Percentiles rank a stretch among this genome's conserved stretches.
Evolutionary conservation across 1,140 invertebrate species (phyloP).

Genomic region (Drosophila nikananu): DNA sequence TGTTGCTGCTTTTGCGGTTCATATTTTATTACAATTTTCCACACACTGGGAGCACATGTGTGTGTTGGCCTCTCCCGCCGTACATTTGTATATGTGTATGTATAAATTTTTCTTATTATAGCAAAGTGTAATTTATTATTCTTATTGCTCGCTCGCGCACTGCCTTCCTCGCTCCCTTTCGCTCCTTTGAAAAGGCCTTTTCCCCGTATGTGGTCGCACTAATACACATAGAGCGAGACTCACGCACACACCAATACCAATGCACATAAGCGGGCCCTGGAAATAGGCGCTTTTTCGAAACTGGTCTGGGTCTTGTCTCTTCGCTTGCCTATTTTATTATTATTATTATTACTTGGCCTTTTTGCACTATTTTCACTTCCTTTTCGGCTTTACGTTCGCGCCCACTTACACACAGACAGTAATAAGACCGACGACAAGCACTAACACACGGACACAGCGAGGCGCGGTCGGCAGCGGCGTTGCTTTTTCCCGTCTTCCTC

Average conservation of each 20-base stretch:
- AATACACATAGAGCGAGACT: slow-evolving; percentile 23
- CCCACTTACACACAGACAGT: slow-evolving; percentile 44
- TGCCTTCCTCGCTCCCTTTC: slow-evolving; percentile 60
- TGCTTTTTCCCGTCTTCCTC: slow-evolving; percentile 49
- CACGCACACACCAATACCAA: slow-evolving; percentile 46
- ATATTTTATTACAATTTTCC: slow-evolving; percentile 84
- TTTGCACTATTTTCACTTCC: slow-evolving; percentile 80
- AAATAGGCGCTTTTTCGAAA: slow-evolving; percentile 77
- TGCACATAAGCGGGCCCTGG: slow-evolving; percentile 57
- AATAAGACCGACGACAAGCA: slow-evolving; percentile 25
- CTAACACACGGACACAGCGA: slow-evolving; percentile 50
- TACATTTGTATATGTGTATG: slow-evolving; percentile 48
- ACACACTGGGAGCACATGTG: slow-evolving; percentile 57
- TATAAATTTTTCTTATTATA: slow-evolving; percentile 84
- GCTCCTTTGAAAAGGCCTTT: slow-evolving; percentile 79
- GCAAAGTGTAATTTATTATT: slow-evolving; percentile 85
- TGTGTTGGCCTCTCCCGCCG: slow-evolving; percentile 47
- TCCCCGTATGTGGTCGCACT: slow-evolving; percentile 78
- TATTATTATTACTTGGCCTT: slow-evolving; percentile 60
- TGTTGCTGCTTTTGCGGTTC: slow-evolving; percentile 55
- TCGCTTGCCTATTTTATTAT: slow-evolving; percentile 75
- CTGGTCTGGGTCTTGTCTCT: slow-evolving; percentile 74
- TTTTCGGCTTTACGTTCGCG: slow-evolving; percentile 62
- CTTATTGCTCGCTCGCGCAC: slow-evolving; percentile 75
- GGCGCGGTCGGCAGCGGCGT: slow-evolving; percentile 63